Evolutionary conservation across 2,888 invertebrate species (phyloP), one percentile per base, ranked within the genome.

Genomic region (Erebia epiphron): DNA sequence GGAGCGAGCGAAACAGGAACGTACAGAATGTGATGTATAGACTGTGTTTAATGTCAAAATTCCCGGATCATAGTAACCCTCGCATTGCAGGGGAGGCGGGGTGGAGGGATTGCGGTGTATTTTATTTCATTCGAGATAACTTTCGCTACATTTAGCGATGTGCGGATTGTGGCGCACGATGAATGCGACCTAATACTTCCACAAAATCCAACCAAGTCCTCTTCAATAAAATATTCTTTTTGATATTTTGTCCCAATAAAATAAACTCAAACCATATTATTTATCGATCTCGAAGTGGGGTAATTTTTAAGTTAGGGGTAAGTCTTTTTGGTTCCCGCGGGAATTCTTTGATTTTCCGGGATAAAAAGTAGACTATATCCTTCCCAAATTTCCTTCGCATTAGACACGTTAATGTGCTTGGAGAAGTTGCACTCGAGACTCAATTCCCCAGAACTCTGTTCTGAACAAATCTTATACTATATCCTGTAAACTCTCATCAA

Each of bases 101-200:
- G 21, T 0, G 58, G 16, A 13, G 16, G 43, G 16, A 14, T 2
- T 26, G 26, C 4, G 62, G 46, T 11, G 62, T 63, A 49, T 49
- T 21, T 62, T 49, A 49, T 49, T 72, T 69, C 63, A 69, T 62
- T 69, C 65, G 62, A 16, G 64, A 67, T 26, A 57, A 13, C 60
- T 65, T 50, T 70, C 72, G 72, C 64, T 67, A 70, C 70, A 68
- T 70, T 73, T 61, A 73, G 67, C 70, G 70, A 68, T 67, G 26
- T 73, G 46, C 5, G 57, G 21, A 13, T 46, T 46, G 56, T 21
- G 21, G 46, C 11, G 60, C 41, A 9, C 14, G 60, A 16, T 61
- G 61, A 43, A 61, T 43, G 43, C n/a, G 14, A 43, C 49, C 13
- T 13, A 13, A 7, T 50, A 18, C 16, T 10, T 18, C 10, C 16